Evolutionary conservation across 2,888 invertebrate species (phyloP), one percentile per base, ranked within the genome.

Genomic region (Adelognathus sp.): DNA sequence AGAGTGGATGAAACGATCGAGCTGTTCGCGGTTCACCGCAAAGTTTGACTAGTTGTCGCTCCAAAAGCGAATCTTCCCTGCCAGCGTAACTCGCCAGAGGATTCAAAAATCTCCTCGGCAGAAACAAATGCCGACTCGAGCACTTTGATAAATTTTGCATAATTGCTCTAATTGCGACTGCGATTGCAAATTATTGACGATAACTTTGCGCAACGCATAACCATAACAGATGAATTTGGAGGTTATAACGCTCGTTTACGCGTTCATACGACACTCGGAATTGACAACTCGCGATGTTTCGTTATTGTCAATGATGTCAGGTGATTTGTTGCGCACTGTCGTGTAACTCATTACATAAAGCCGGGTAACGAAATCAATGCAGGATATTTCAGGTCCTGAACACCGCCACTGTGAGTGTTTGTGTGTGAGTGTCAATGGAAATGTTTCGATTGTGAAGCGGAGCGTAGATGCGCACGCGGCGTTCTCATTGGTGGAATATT

Each of bases 131-230:
- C 52, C 86, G 82, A 21, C 78, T 83, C 5, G 85, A 72, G 36
- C 75, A 84, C 46, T 83, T 87, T 16, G 80, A 75, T 73, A 88
- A 79, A 75, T 84, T 88, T 78, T 90, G 90, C 90, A 90, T 90
- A 11, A 31, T 60, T 39, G 14, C 29, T 33, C 33, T 1, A 29
- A 36, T 50, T 2, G 33, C n/a, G n/a, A n/a, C n/a, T n/a, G 16
- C 6, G 21, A 66, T 56, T 52, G 1, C 44, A 33, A 61, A 73
- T 71, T 7, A 18, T 24, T 24, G n/a, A 29, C 33, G 31, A 33
- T 39, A 31, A n/a, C n/a, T n/a, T n/a, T n/a, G n/a, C 11, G 44
- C 50, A 14, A 39, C 24, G 31, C 63, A 67, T 67, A 46, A 74
- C 60, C 70, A 63, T 63, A 69, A 61, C 67, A 67, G 66, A 44